Base-by-base conservation (phyloP, 2,113 vertebrate genomes). In the Podiceps cristatus region DNA sequence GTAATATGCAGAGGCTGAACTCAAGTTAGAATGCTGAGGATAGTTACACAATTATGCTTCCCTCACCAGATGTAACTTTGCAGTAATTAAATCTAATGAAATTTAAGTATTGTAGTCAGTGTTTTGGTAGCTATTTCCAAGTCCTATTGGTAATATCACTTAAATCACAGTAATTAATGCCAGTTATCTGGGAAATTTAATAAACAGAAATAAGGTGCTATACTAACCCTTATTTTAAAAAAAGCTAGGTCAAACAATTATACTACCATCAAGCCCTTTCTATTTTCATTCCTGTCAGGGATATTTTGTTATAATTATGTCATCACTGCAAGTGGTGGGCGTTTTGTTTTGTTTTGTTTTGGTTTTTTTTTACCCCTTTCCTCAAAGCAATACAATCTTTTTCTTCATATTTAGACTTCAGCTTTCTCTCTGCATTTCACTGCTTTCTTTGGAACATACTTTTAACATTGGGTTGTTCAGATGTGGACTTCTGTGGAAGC, bases 11-110 rank as follows among this genome's bases (percentile, higher is more conserved):
- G 95, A 84, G 67, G 47, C 88, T 96, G 83, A 95, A 93, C 93
- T 94, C 85, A 82, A 97, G 91, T 94, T 94, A 96, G 91, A 97
- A 96, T 96, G 74, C 96, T 93, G 96, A 97, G 94, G 80, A n/a
- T 83, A 88, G 68, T 96, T 97, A 63, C 14, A 94, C 95, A 97
- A 93, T 96, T 96, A 93, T 81, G 88, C 85, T 98, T 93, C 92
- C 88, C 91, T 98, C 93, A 98, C 86, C 93, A 97, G 96, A 97
- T 98, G 81, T 95, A 98, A 96, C 93, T 97, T 94, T 56, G 78
- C 75, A 88, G 91, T 97, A 98, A 98, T 98, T 97, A 97, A 98
- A 90, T 86, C 63, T 97, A 96, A 96, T 97, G 58, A 95, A 93
- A 93, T 96, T 68, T 96, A 97, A 95, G 88, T 79, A 66, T 92